phyloP scores from a whole-genome alignment of 2,113 vertebrate genomes.

The Oreochromis aureus region DNA sequence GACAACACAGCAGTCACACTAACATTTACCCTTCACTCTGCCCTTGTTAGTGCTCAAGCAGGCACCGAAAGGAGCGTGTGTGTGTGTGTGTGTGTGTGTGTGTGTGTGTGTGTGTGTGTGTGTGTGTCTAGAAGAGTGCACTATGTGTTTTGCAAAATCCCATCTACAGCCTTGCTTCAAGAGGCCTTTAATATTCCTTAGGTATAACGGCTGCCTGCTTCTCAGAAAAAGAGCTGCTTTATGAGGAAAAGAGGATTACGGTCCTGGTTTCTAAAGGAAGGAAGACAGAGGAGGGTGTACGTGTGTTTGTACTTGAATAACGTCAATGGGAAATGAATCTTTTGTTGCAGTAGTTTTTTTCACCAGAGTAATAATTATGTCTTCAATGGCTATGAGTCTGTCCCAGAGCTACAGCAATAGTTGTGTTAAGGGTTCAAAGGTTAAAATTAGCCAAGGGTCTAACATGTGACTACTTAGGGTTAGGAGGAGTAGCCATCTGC shows the following conservation, averaged over 20 bases:
- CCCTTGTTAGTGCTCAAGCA: slow-evolving; percentile 7
- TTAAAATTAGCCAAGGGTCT: background rate
- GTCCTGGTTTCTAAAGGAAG: background rate
- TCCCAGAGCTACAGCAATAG: background rate
- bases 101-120: background rate
- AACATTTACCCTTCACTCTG: slow-evolving; percentile 49
- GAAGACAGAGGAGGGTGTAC: background rate
- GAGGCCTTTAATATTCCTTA: background rate
- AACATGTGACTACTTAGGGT: background rate
- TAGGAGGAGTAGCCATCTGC: background rate
- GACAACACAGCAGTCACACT: slow-evolving; percentile 35
- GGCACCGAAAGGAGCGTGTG: slow-evolving; percentile 19
- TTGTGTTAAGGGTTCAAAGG: background rate
- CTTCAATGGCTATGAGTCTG: background rate
- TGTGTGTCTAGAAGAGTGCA: background rate
- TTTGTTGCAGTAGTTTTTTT: background rate
- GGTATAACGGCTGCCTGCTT: background rate
- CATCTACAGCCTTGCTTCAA: background rate
- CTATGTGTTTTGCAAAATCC: background rate
- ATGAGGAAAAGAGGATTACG: slow-evolving; percentile 21
- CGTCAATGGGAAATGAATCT: background rate
- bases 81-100: background rate
- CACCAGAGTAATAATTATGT: background rate
- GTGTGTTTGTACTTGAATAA: background rate
- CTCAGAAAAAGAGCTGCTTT: background rate